Conservation (phyloP, 2,888 invertebrate genomes). For the Tenthredo notha region DNA sequence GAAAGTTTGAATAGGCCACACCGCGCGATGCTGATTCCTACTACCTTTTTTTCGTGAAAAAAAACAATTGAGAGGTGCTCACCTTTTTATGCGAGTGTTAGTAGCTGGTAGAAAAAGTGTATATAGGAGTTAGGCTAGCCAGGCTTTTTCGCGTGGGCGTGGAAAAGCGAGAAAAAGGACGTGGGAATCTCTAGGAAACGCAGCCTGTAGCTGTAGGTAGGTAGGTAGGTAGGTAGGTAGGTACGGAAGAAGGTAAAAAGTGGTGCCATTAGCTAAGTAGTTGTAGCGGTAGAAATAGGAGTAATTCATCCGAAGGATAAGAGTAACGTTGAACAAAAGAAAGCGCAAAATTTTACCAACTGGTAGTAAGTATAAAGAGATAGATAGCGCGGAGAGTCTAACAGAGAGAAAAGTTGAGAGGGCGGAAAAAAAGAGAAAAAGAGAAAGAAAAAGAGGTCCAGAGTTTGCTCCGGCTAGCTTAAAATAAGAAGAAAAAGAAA, state of each 20-base stretch:
- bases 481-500: not conserved
- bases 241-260: conserved; percentile 51
- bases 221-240: not conserved
- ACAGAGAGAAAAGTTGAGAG: conserved; percentile 45
- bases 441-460: not conserved
- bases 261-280: conserved; percentile 59
- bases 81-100: conserved; percentile 5
- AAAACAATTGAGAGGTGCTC: conserved; percentile 34
- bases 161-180: conserved; percentile 21
- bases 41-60: conserved; percentile 15
- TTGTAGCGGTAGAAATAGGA: conserved; percentile 51
- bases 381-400: not conserved
- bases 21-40: not conserved
- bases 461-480: conserved; percentile 41
- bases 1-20: conserved; percentile 43
- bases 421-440: not conserved
- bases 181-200: conserved; percentile 46
- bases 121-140: not conserved
- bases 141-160: conserved; percentile 13
- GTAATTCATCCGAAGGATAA: conserved; percentile 56
- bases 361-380: conserved; percentile 48
- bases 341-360: conserved; percentile 33
- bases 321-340: conserved; percentile 44
- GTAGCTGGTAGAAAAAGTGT: not conserved
- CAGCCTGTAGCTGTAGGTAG: conserved; percentile 12